phyloP scores from a whole-genome alignment of 2,797 vertebrate species.

The Pristis pectinata region DNA sequence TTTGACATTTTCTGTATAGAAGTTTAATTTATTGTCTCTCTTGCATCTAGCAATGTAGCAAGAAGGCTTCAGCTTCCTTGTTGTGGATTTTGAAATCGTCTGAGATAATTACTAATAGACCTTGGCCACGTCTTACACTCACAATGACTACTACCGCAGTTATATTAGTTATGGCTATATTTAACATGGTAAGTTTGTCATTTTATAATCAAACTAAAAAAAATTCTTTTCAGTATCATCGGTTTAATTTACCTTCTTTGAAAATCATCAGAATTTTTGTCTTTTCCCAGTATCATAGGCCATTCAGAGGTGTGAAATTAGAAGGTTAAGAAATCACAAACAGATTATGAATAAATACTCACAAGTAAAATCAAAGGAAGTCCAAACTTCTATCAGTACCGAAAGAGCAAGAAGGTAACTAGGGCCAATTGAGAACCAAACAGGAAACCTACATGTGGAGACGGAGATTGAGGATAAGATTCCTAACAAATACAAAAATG shows the following conservation, averaged over 20 bases:
- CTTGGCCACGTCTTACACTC: conserved; percentile 84
- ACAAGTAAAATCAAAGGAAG: no score
- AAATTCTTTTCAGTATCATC: not conserved
- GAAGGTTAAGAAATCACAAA: no score
- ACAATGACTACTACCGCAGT: conserved; percentile 83
- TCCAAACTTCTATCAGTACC: no score
- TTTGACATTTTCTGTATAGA: not conserved
- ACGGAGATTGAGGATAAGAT: no score
- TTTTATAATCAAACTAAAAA: not conserved
- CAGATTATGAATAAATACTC: no score
- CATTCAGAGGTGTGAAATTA: not conserved
- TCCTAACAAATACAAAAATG: no score
- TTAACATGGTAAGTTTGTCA: conserved; percentile 83
- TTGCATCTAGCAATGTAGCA: conserved; percentile 75
- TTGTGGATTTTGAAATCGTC: conserved; percentile 82
- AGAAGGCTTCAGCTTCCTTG: conserved; percentile 70
- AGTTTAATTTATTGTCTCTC: conserved; percentile 41
- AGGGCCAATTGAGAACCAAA: no score
- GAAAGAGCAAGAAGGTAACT: no score
- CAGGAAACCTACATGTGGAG: no score
- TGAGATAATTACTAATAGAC: conserved; percentile 81
- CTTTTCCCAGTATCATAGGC: not conserved
- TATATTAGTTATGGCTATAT: conserved; percentile 85
- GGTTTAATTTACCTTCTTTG: not conserved
- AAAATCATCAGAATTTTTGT: not conserved